A percentile compares a stretch with the other conserved stretches of the same genome.
These are phyloP conservation scores for Montifringilla adamsi DNA, from an alignment of 2,113 vertebrate genomes.

Conservation along the genomic window DNA sequence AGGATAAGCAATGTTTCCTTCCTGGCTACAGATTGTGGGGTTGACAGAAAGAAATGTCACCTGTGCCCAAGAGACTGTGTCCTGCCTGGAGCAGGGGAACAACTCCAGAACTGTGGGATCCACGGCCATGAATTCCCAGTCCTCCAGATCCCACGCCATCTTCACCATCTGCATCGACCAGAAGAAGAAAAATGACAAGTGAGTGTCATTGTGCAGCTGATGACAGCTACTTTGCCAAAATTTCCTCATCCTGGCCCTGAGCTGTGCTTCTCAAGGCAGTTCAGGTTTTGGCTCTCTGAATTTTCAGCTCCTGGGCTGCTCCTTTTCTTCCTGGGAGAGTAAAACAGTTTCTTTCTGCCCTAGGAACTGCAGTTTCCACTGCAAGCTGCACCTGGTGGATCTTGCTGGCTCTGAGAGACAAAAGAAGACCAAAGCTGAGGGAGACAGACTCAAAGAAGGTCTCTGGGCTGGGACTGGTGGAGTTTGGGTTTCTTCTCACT, in stretches of 20 bases:
- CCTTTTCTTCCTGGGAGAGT: neutral
- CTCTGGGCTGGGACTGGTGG: neutral
- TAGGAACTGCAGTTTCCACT: conserved; percentile 75
- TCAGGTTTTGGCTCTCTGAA: neutral
- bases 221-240: neutral
- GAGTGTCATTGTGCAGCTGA: conserved; percentile 27
- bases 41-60: conserved; percentile 84
- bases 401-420: conserved; percentile 96
- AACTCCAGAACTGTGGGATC: conserved; percentile 88
- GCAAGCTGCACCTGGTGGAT: conserved; percentile 93
- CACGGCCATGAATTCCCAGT: conserved; percentile 95
- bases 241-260: neutral
- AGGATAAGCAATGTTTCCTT: neutral
- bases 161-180: conserved; percentile 93
- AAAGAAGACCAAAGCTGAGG: conserved; percentile 97
- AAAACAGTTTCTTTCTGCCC: neutral
- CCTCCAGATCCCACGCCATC: conserved; percentile 94
- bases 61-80: conserved; percentile 82
- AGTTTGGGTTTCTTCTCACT: neutral
- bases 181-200: conserved; percentile 85
- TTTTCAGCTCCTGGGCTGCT: neutral
- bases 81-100: conserved; percentile 91
- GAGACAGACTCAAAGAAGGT: conserved; percentile 95
- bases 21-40: conserved; percentile 84
- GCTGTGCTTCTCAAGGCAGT: neutral